phyloP scores from a whole-genome alignment of 2,113 vertebrate species.

The Vulpes lagopus region DNA sequence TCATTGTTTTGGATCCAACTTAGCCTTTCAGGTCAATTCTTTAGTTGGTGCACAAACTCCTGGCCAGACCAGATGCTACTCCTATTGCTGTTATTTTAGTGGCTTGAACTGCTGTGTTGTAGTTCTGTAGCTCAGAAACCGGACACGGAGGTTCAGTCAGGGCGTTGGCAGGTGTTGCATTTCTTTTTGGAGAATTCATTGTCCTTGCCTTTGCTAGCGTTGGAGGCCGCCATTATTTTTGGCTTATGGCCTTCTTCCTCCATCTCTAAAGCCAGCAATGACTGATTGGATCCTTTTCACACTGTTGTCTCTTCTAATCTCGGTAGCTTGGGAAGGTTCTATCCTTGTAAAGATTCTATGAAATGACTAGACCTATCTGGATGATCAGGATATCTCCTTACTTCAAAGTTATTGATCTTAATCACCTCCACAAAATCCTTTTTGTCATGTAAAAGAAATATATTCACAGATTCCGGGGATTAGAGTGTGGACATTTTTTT shows the following conservation, averaged over 20 bases:
- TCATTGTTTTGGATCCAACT: neutral
- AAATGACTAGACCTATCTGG: neutral
- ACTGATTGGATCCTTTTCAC: neutral
- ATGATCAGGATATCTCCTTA: neutral
- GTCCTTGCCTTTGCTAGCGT: neutral
- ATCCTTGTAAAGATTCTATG: neutral
- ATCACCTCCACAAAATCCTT: neutral
- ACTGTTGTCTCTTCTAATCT: neutral
- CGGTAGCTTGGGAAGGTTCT: neutral
- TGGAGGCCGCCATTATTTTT: neutral
- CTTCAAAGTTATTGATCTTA: neutral
- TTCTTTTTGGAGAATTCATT: neutral
- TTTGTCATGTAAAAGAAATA: neutral
- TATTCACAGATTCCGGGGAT: neutral
- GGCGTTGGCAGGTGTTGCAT: neutral
- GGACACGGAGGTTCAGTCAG: neutral
- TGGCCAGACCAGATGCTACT: neutral
- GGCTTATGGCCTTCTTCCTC: neutral
- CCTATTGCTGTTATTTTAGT: neutral
- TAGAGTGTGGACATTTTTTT: neutral
- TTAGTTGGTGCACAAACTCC: neutral
- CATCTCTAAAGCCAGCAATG: neutral
- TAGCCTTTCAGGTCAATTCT: neutral
- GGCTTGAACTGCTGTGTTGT: neutral
- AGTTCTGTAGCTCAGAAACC: neutral